phyloP scores from a whole-genome alignment of 2,888 invertebrate genomes.

The Drosophila picticornis region DNA sequence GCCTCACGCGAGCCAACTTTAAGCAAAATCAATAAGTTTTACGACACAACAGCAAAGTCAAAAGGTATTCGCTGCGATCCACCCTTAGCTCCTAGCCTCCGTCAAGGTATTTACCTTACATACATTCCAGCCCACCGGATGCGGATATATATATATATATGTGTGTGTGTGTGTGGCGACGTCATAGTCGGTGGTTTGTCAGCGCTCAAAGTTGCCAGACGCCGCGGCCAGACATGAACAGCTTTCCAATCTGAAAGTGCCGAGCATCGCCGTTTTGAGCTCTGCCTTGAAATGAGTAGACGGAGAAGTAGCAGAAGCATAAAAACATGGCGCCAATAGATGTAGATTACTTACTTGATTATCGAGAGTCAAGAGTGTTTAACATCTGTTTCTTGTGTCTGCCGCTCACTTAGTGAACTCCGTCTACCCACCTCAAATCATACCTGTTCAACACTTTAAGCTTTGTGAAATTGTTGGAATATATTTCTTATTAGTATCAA shows the following conservation, averaged over 20 bases:
- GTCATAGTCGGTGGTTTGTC: slow-evolving; percentile 33
- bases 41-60: slow-evolving; percentile 47
- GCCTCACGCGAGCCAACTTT: slow-evolving; percentile 46
- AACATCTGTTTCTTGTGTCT: slow-evolving; percentile 1
- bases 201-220: slow-evolving; percentile 64
- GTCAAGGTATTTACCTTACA: slow-evolving; percentile 58
- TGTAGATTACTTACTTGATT: slow-evolving; percentile 52
- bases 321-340: slow-evolving; percentile 28
- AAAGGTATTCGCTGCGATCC: slow-evolving; percentile 49
- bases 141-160: slow-evolving; percentile 43
- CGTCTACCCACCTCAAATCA: not conserved
- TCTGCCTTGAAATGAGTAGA: not conserved
- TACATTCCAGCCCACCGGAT: slow-evolving; percentile 41
- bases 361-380: slow-evolving; percentile 23
- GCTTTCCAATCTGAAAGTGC: slow-evolving; percentile 38
- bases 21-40: slow-evolving; percentile 65
- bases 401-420: slow-evolving; percentile 1
- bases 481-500: not conserved
- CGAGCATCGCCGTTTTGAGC: slow-evolving; percentile 13
- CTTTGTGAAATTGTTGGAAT: not conserved
- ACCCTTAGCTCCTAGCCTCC: slow-evolving; percentile 42
- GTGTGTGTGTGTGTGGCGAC: slow-evolving; percentile 21
- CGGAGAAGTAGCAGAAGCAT: not conserved
- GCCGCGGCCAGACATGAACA: slow-evolving; percentile 58
- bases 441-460: not conserved